Percentiles rank a stretch among this genome's conserved stretches.
phyloP scores from a whole-genome alignment of 2,113 vertebrate species.

The Setophaga coronata region DNA sequence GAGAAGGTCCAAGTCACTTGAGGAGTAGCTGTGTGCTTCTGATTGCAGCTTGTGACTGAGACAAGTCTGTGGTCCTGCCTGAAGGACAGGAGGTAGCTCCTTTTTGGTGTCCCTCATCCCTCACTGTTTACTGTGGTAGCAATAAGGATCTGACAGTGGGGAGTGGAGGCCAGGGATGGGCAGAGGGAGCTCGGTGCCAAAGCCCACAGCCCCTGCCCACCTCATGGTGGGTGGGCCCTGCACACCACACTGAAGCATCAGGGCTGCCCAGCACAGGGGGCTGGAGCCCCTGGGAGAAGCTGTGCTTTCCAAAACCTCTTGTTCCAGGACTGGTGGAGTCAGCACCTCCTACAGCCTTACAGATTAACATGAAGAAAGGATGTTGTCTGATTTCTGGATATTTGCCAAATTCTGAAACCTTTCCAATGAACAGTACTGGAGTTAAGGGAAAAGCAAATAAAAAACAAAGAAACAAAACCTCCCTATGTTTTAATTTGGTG shows the following conservation, averaged over 20 bases:
- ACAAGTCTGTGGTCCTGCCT: not conserved
- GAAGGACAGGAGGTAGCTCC: not conserved
- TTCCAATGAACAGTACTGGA: not conserved
- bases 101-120: not conserved
- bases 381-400: not conserved
- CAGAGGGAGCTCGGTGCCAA: constrained; percentile 34
- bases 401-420: constrained; percentile 10
- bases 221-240: not conserved
- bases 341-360: not conserved
- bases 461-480: not conserved
- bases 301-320: not conserved
- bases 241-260: not conserved
- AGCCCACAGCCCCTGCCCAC: not conserved
- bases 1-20: not conserved
- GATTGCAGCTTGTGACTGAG: not conserved
- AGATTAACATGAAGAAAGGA: not conserved
- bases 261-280: not conserved
- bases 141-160: constrained; percentile 9
- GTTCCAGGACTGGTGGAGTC: not conserved
- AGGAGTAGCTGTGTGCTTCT: not conserved
- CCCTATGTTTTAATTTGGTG: not conserved
- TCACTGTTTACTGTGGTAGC: constrained; percentile 13
- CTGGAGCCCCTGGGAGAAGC: not conserved
- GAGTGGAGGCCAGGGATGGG: not conserved
- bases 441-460: not conserved